phyloP scores from a whole-genome alignment of 2,888 invertebrate species.

The Leptinotarsa haldemani region DNA sequence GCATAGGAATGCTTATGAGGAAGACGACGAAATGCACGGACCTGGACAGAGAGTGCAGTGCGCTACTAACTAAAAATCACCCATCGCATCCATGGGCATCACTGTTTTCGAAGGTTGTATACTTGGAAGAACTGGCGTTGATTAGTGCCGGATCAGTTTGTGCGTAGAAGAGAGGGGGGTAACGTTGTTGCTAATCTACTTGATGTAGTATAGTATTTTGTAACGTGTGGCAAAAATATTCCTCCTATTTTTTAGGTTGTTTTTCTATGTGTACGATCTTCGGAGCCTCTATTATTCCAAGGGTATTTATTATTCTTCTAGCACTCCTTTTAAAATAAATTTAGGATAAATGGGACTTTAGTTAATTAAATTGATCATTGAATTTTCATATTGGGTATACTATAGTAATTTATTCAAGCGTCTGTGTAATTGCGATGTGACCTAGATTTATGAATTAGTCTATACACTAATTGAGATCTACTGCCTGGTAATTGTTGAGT shows the following conservation, averaged over 20 bases:
- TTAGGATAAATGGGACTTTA: constrained; percentile 26
- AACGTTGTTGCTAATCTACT: too few relatives aligned
- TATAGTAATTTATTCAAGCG: constrained; percentile 11
- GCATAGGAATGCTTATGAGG: constrained; percentile 78
- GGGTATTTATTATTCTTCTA: constrained; percentile 22
- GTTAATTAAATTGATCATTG: constrained; percentile 19
- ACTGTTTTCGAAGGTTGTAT: not conserved
- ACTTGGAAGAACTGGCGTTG: not conserved
- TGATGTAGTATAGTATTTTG: too few relatives aligned
- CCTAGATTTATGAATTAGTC: not conserved
- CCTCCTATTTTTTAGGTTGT: not conserved
- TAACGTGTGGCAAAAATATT: too few relatives aligned
- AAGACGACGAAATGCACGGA: constrained; percentile 79
- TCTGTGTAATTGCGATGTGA: constrained; percentile 4
- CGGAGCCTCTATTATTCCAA: constrained; percentile 27
- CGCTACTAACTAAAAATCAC: constrained; percentile 74
- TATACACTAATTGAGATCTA: not conserved
- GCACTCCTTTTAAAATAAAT: constrained; percentile 27
- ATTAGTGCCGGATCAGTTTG: not conserved
- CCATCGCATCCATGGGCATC: not conserved
- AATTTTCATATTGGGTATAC: constrained; percentile 3
- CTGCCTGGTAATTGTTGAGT: constrained; percentile 10
- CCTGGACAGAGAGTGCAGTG: constrained; percentile 81
- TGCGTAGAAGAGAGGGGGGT: too few relatives aligned
- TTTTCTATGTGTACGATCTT: constrained; percentile 6